These are phyloP conservation scores for Ciconia boyciana DNA, from an alignment of 2,113 vertebrate genomes.

Conservation along the genomic window DNA sequence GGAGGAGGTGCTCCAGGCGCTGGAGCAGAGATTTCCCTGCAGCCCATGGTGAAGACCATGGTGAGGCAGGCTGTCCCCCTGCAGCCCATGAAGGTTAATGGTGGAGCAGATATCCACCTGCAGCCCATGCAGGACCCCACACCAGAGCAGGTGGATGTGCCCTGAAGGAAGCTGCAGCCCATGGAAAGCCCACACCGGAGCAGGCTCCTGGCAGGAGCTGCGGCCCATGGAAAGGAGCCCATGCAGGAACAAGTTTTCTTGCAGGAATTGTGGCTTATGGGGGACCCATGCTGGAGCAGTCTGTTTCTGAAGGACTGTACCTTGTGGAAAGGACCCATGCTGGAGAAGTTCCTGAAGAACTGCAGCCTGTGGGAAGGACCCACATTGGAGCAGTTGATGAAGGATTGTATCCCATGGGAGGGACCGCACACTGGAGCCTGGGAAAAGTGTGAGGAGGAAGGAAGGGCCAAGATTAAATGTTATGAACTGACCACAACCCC, in stretches of 20 bases:
- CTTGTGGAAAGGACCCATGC: background rate
- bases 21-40: background rate
- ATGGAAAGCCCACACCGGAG: rapidly evolving
- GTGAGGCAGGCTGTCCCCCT: background rate
- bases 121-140: background rate
- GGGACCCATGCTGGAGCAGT: background rate
- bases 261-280: background rate
- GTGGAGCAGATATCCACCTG: background rate
- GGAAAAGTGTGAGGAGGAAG: background rate
- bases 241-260: background rate
- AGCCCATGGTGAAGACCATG: background rate
- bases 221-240: rapidly evolving
- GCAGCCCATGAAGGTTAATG: background rate
- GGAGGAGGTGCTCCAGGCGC: background rate
- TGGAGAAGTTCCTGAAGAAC: background rate
- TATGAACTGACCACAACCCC: background rate
- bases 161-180: background rate
- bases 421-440: background rate
- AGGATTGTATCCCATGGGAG: background rate
- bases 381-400: no score
- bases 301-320: background rate
- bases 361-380: background rate
- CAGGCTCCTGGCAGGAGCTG: background rate
- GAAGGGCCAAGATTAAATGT: background rate
- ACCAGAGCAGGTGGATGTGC: background rate